Evolutionary conservation across 2,888 invertebrate genomes (phyloP), one percentile per base, ranked within the genome.

Genomic region (Listrodromus nycthemerus): DNA sequence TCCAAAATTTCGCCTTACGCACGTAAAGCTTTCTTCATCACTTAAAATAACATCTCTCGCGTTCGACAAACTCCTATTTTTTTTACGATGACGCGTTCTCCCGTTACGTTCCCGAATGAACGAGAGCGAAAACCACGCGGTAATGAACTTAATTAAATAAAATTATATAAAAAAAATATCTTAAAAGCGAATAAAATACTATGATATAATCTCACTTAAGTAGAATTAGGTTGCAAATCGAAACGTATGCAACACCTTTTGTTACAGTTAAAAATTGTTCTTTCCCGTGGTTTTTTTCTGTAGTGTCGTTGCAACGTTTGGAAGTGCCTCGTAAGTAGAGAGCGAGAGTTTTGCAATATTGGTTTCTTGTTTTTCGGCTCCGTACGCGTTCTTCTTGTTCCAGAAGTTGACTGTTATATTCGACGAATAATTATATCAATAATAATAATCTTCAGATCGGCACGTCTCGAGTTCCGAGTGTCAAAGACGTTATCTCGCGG

Each of bases 401-500:
- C 21, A 10, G 10, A 21, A 55, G 21, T 55, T 55, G 55, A 24
- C 52, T 65, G 24, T 8, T 70, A 74, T 16, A 70, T 10, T 27
- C 16, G 30, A 61, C 30, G 73, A 78, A 74, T 30, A 79, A 86
- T 74, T 52, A 33, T 19, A 30, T 75, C 37, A 10, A 82, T 5
- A 66, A 61, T 52, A 27, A 75, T 74, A 48, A 50, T 83, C 82
- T 89, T 92, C 91, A 92, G 37, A 92, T 91, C 78, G 92, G 86
- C 87, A 89, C 88, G 85, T 91, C 89, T 8, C 91, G 86, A 4
- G 75, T 89, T 82, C 94, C 94, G 94, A 97, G 95, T 41, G 98
- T 98, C 91, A 98, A 95, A 93, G 96, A 97, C 58, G 98, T 98
- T 83, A 99, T 97, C 94, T 99, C 99, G 94, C 97, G 97, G 61